Base-by-base conservation (phyloP, 2,113 vertebrate genomes). In the Megaptera novaeangliae region DNA sequence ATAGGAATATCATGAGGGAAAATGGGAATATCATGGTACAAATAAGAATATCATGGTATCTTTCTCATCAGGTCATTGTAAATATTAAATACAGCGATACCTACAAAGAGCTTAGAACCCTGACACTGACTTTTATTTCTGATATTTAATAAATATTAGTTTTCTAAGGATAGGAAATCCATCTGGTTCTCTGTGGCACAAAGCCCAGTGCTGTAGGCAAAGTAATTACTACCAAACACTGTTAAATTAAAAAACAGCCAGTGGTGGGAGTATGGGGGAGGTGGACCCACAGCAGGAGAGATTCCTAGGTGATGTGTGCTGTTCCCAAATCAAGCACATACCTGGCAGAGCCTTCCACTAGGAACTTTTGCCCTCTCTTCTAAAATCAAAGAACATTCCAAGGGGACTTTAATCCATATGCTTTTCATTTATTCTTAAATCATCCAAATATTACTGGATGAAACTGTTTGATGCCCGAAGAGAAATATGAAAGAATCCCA, bases 371-470 rank as follows among this genome's bases (percentile, higher is more conserved):
- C 10, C 29, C n/a, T 59, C 20, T 31, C 34, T 92, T 91, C 20
- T n/a, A 49, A 96, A 93, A 59, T 11, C 66, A 74, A 84, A 93
- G 78, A n/a, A 74, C 6, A 85, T 72, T 77, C 34, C 36, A 49
- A 93, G 36, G n/a, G 14, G 27, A 80, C 82, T 91, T 94, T 72
- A 77, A 55, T 66, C 46, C 46, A 69, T 46, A 88, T 41, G 59
- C 66, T 88, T 91, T 29, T 85, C 27, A 78, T 85, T 81, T 88
- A 57, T 31, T 94, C 72, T 94, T 93, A 57, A 88, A 71, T 91
- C 41, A 93, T 83, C 74, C 85, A 93, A 91, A 88, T 86, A 97
- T 80, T 83, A 74, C 74, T 88, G 71, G 66, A 78, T 91, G 66
- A 93, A 95, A 78, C 39, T 68, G 78, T 57, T 36, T 74, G 91